Evolutionary conservation across 2,113 vertebrate genomes (phyloP), one percentile per base, ranked within the genome.

Genomic region (Catagonus wagneri): DNA sequence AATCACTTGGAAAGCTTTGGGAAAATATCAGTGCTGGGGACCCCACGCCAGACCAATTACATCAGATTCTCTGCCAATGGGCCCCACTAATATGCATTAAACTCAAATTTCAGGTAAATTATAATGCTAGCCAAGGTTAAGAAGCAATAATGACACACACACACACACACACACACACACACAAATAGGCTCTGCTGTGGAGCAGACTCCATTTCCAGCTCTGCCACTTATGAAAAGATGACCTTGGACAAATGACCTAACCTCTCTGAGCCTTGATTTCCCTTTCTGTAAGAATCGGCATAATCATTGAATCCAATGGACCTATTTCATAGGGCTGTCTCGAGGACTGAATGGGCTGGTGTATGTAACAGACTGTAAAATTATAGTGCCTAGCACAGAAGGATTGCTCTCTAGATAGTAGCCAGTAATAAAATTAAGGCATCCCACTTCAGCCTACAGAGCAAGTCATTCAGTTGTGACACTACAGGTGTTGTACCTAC

Each of bases 361-460:
- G 0, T 69, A 66, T 72, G 5, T 81, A 94, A 74, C 89, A 25
- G 6, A 61, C 23, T 83, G 8, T 34, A 86, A 93, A 17, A 85
- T 50, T 75, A 68, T 63, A 87, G 50, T 69, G 17, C 58, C 29
- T 92, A 84, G 16, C 69, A 91, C 36, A 83, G n/a, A 80, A 14
- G 50, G 20, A 83, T 87, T 5, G 6, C 25, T 87, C 3, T 6
- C 54, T 65, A 60, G 34, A 72, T 65, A 54, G 74, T 76, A 93
- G 83, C 65, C 86, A 93, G 50, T 87, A 65, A 83, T 84, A 93
- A 81, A 96, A 92, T 79, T 69, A 92, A 87, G 69, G 25, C 60
- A 92, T 68, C 23, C 15, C 13, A 34, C 22, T 90, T 94, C 32
- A 93, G 19, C 34, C 32, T 61, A 56, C 23, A 60, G 54, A 87